phyloP scores from a whole-genome alignment of 2,797 vertebrate genomes.

The Chaetophractus vellerosus region DNA sequence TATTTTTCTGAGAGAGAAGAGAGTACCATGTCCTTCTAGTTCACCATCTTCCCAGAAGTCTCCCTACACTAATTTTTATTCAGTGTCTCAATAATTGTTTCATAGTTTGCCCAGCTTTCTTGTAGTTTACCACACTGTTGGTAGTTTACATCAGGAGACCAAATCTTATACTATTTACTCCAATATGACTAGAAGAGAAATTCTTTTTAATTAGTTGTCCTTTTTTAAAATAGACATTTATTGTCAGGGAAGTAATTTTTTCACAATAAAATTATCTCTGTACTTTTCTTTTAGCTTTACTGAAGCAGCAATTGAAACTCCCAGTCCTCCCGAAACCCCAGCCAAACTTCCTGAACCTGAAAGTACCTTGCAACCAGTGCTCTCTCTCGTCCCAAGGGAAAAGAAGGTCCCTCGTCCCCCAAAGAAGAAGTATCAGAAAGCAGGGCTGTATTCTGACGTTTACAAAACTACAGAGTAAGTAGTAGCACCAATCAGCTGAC shows the following conservation, averaged over 20 bases:
- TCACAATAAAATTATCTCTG: conserved; percentile 58
- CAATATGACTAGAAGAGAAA: background rate
- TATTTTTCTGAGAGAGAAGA: too few relatives aligned
- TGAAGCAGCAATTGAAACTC: conserved; percentile 88
- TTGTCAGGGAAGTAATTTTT: conserved; percentile 16
- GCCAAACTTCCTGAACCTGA: conserved; percentile 89
- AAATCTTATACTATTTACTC: background rate
- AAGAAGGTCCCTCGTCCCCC: conserved; percentile 93
- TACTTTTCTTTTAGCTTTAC: conserved; percentile 88
- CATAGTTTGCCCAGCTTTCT: background rate
- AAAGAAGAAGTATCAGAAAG: conserved; percentile 97
- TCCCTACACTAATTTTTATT: background rate
- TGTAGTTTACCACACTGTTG: background rate
- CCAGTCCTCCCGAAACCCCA: conserved; percentile 88
- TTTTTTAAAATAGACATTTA: background rate
- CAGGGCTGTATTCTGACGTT: conserved; percentile 98
- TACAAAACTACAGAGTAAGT: conserved; percentile 98
- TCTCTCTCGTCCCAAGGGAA: conserved; percentile 91
- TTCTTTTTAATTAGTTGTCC: background rate
- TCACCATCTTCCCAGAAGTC: background rate
- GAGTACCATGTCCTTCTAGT: too few relatives aligned
- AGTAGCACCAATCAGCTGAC: conserved; percentile 14
- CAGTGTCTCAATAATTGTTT: conserved; percentile 13
- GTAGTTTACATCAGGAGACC: conserved; percentile 19
- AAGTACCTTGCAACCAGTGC: conserved; percentile 87